Evolutionary conservation across 2,888 invertebrate genomes (phyloP), one percentile per base, ranked within the genome.

Genomic region (Patella pellucida): DNA sequence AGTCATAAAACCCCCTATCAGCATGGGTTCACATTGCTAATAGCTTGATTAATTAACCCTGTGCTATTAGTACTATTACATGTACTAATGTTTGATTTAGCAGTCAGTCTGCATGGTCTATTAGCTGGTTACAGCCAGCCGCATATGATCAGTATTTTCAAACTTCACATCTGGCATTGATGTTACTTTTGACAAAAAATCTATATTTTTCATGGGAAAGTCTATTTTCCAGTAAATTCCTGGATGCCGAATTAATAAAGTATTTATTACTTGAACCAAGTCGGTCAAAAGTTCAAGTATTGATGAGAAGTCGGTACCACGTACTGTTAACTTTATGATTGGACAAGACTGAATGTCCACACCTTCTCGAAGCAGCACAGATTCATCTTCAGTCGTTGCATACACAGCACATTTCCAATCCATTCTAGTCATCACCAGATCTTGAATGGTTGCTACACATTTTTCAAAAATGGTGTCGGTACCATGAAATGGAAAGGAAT

Each of bases 391-490:
- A 27, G 85, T 79, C 23, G 83, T 85, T 12, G 84, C 89, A 71
- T 81, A 85, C 7, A 88, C 79, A n/a, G 84, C 79, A 72, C 88
- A 82, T 69, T 82, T 79, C 88, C 88, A 89, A 84, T 89, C 89
- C 23, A 85, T 80, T 74, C 89, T 78, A 2, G 82, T 79, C 14
- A 83, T 68, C 1, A 88, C 85, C 52, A 83, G 78, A 31, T 85
- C 83, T 74, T 89, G 89, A 56, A 89, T 75, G 31, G 82, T 73
- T n/a, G 84, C 79, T 7, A 79, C 71, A 23, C 84, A 72, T 72
- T 78, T 82, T 76, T 88, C 86, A 77, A 89, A 86, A 23, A 88
- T 67, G 14, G 88, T 88, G 11, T 79, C 77, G 27, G 88, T 87
- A 68, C 73, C 85, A 70, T 75, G 77, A 72, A 79, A 82, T 19